Base-by-base conservation (phyloP, 2,797 vertebrate species). In the Lacerta viridis region DNA sequence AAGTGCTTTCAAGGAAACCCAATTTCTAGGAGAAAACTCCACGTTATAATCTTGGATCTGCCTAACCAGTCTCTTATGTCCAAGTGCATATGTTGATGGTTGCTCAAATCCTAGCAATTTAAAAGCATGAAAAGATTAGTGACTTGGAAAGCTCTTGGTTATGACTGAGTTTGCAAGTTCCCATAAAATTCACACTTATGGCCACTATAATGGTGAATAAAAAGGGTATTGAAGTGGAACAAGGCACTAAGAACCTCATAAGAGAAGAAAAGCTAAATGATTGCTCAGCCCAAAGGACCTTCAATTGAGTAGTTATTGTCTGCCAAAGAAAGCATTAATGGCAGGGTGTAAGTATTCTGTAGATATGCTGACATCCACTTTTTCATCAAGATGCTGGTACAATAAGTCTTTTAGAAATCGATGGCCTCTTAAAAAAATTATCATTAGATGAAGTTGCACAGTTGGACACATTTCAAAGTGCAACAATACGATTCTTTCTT, bases 371-470 rank as follows among this genome's bases (percentile, higher is more conserved):
- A 97, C 96, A 95, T 96, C 96, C 95, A 95, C 94, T 97, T 97
- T 97, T 97, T 97, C 96, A 97, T 97, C 96, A 95, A 96, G 96
- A 97, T 95, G 92, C 96, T 95, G 93, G 96, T 97, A 97, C 97
- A 97, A 97, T 97, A 97, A 97, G 97, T 97, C 97, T 98, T 98
- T 98, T 96, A 96, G 97, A 98, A 98, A 98, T 98, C 97, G 97
- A 99, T 98, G 98, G 97, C 96, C 97, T 98, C 98, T 98, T 98
- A 98, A 98, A 98, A 97, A 98, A 98, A 98, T 98, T 98, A 98
- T 98, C 97, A 98, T 98, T 98, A 98, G 98, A 98, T 98, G 97
- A 96, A 97, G 97, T 98, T 97, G 97, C 97, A 97, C 97, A 97
- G 98, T 98, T 98, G 97, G 97, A 97, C 97, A 97, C 96, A 96